Percentiles rank a stretch among this genome's conserved stretches.
These are phyloP conservation scores for Aurelia coerulea DNA, from an alignment of 30 jellyfish, hydroid and myxozoan genomes.

Conservation along the genomic window DNA sequence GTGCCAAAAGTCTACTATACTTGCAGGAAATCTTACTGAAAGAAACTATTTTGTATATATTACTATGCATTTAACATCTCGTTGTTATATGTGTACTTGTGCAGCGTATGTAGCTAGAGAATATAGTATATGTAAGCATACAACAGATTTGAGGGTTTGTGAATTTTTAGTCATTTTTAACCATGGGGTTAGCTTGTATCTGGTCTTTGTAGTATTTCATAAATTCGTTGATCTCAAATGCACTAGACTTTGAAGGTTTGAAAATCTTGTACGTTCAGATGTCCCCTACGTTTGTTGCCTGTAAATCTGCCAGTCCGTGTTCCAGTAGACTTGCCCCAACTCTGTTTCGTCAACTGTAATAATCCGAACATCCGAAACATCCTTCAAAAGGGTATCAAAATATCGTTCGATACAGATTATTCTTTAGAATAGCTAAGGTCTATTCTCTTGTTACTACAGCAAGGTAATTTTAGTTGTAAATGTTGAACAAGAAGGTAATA, in stretches of 20 bases:
- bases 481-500: too few species aligned
- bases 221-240: neutral
- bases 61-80: constrained; percentile 25
- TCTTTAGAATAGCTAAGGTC: too few species aligned
- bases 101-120: constrained; percentile 18
- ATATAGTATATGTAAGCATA: constrained; percentile 24
- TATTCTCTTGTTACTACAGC: too few species aligned
- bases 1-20: too few species aligned
- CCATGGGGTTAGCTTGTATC: constrained; percentile 13
- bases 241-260: neutral
- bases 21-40: neutral
- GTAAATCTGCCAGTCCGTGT: too few species aligned
- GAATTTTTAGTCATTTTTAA: constrained; percentile 29
- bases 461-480: too few species aligned
- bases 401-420: too few species aligned
- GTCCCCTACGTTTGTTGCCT: too few species aligned
- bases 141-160: constrained; percentile 29
- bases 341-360: too few species aligned
- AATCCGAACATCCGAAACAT: too few species aligned
- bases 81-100: constrained; percentile 35
- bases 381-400: too few species aligned
- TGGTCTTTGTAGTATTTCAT: neutral
- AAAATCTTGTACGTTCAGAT: neutral
- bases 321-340: too few species aligned
- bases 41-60: constrained; percentile 30